phyloP scores from a whole-genome alignment of 2,888 invertebrate species.

The Candidula unifasciata region DNA sequence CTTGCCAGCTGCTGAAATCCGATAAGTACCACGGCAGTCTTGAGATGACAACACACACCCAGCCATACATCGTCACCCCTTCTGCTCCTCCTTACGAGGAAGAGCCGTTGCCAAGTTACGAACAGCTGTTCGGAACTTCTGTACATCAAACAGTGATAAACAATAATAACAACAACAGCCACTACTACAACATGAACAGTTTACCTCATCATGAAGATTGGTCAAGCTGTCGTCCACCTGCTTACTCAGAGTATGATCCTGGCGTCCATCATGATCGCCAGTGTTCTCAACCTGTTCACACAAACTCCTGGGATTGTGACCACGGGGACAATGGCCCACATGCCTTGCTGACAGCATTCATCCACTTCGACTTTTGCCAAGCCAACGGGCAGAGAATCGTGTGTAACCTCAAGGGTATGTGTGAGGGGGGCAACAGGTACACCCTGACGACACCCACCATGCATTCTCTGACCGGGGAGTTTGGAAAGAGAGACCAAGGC shows the following conservation, averaged over 20 bases:
- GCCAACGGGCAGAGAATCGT: conserved; percentile 16
- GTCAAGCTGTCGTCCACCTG: not conserved
- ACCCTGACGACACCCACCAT: conserved; percentile 35
- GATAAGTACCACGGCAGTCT: too few species aligned
- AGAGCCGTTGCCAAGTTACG: conserved; percentile 26
- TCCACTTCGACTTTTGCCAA: conserved; percentile 23
- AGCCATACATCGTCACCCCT: not conserved
- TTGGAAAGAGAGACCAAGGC: conserved; percentile 31
- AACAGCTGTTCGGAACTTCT: not conserved
- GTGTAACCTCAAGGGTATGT: conserved; percentile 18
- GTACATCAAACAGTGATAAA: not conserved
- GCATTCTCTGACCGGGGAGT: conserved; percentile 22
- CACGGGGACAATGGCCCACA: not conserved
- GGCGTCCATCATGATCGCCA: not conserved
- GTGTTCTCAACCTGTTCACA: not conserved
- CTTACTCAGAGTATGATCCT: not conserved
- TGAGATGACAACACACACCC: not conserved
- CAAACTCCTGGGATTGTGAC: not conserved
- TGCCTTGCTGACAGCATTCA: conserved; percentile 17
- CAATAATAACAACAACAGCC: not conserved
- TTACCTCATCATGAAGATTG: too few species aligned
- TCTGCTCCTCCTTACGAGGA: not conserved
- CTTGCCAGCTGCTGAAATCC: not conserved
- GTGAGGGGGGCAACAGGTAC: not conserved
- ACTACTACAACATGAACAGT: not conserved